Evolutionary conservation across 2,113 vertebrate genomes (phyloP).

Genomic region (Athene noctua): DNA sequence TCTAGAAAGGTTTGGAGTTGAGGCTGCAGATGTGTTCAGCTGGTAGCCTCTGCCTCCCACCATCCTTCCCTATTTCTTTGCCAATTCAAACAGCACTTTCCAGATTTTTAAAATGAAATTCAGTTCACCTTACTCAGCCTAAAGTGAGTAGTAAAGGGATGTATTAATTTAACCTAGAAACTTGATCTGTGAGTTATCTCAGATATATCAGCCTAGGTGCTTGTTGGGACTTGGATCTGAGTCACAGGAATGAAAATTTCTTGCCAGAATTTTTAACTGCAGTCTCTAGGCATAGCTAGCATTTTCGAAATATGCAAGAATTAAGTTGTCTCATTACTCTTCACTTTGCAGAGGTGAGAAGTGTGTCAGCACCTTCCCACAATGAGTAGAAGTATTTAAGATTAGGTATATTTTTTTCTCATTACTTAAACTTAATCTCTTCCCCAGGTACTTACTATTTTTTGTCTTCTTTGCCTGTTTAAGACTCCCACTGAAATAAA

Average conservation of each 20-base stretch:
- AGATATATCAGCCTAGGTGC: neutral
- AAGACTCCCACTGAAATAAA: neutral
- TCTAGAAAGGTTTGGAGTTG: neutral
- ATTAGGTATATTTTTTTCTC: neutral
- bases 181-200: slow-evolving; percentile 43
- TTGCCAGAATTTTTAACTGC: slow-evolving; percentile 31
- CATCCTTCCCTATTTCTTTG: slow-evolving; percentile 1
- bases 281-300: neutral
- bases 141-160: neutral
- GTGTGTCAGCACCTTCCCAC: neutral
- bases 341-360: slow-evolving; percentile 8
- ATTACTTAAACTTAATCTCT: neutral
- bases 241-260: neutral
- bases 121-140: slow-evolving; percentile 18
- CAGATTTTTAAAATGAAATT: slow-evolving; percentile 61
- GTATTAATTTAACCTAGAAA: slow-evolving; percentile 44
- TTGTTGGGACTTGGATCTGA: slow-evolving; percentile 37
- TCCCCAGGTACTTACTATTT: neutral
- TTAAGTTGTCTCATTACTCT: slow-evolving; percentile 8
- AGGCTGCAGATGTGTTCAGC: slow-evolving; percentile 9
- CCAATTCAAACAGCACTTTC: slow-evolving; percentile 39
- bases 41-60: slow-evolving; percentile 17
- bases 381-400: neutral
- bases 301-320: neutral
- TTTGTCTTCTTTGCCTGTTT: neutral